Base-by-base conservation (phyloP, 1,140 invertebrate species). In the Harpegnathos saltator region DNA sequence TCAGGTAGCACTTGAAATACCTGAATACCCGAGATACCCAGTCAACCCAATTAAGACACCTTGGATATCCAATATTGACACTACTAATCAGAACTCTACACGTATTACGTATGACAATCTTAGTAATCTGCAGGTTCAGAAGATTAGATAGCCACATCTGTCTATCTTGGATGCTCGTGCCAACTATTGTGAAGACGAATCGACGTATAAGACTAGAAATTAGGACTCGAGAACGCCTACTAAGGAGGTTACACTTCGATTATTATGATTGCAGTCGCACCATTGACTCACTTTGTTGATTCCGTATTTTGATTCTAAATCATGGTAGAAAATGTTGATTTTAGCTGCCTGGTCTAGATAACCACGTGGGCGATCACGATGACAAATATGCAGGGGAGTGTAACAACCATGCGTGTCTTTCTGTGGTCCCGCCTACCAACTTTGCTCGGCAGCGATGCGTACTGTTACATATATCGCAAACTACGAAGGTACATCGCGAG, bases 391-490 rank as follows among this genome's bases (percentile, higher is more conserved):
- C 74, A 77, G 75, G 59, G 68, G 87, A 89, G 84, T 74, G 68
- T 82, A 83, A 86, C 85, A 90, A 85, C 75, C 82, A 81, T 80
- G 75, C 82, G 77, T 80, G 84, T 87, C 82, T 83, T 65, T 58
- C 19, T 68, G 59, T 54, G 59, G 77, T 85, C 85, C 89, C 90
- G 89, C 90, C 90, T 90, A 91, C 89, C 82, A 71, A 85, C 84
- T 91, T 90, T 87, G 86, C 84, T 63, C 59, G 74, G 89, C 83
- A 68, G 63, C 73, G 84, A 85, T 85, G 87, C 87, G 89, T 89
- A 65, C 66, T 58, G 77, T 84, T 82, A 83, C 80, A 85, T 71
- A 83, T 85, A 83, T 82, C 72, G 63, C 29, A 63, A 84, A 81
- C 83, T 72, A 82, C 80, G 72, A 7, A 50, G 58, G 63, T 88